A percentile compares a stretch with the other conserved stretches of the same genome.
phyloP scores from a whole-genome alignment of 2,888 invertebrate genomes.

The Lasioglossum marginatum region DNA sequence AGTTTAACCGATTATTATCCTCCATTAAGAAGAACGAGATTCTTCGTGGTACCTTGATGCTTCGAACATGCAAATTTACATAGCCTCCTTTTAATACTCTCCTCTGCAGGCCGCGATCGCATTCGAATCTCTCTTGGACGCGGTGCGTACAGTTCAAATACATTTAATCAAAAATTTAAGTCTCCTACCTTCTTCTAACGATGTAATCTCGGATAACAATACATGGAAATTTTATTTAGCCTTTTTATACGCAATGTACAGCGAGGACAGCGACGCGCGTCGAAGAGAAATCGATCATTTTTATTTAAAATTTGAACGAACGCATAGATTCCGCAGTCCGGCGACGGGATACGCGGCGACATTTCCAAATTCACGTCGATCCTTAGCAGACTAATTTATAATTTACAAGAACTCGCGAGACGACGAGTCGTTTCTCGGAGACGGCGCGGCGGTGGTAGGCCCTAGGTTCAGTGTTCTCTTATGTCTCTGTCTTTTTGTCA shows the following conservation, averaged over 20 bases:
- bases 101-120: background rate
- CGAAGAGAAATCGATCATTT: background rate
- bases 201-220: background rate
- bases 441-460: constrained; percentile 67
- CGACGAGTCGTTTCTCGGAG: constrained; percentile 44
- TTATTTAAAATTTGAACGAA: background rate
- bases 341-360: constrained; percentile 57
- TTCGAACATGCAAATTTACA: background rate
- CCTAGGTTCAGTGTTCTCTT: constrained; percentile 10
- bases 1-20: background rate
- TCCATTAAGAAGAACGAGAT: background rate
- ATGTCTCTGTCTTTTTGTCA: background rate
- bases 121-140: background rate
- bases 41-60: background rate
- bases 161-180: background rate
- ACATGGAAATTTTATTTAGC: background rate
- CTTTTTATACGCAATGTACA: background rate
- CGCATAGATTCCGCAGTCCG: constrained; percentile 13
- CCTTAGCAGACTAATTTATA: constrained; percentile 10
- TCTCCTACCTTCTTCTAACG: background rate
- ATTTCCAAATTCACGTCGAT: constrained; percentile 23
- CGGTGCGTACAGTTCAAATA: background rate
- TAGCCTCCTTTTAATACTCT: background rate
- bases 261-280: background rate
- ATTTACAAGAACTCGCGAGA: constrained; percentile 59